Percentiles rank a stretch among this genome's conserved stretches.
Conservation (phyloP, 2,888 invertebrate species). For the Melieria crassipennis region DNA sequence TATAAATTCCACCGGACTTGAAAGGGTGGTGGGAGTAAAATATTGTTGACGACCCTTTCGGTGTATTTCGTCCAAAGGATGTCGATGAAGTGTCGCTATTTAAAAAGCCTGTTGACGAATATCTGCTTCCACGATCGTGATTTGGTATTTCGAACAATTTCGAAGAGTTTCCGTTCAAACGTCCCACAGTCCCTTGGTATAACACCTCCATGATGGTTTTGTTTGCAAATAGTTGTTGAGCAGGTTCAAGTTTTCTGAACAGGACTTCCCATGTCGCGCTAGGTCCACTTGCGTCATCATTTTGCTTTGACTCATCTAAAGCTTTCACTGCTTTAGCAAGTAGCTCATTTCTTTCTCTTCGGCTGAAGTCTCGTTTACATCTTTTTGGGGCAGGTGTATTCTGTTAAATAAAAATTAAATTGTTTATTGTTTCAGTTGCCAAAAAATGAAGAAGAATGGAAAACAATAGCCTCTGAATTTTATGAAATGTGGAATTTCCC, state of each 20-base stretch:
- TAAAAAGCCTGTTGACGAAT: too few relatives aligned
- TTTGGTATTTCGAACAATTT: too few relatives aligned
- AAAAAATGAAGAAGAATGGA: conserved; percentile 10
- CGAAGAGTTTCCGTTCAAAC: too few relatives aligned
- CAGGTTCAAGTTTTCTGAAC: conserved; percentile 13
- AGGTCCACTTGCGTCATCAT: not conserved
- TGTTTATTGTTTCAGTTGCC: conserved; percentile 6
- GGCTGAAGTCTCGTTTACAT: conserved; percentile 5
- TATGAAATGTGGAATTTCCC: conserved; percentile 15
- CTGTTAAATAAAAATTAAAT: conserved; percentile 8
- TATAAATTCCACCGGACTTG: too few relatives aligned
- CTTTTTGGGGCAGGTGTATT: conserved; percentile 8
- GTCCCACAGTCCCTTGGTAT: not conserved
- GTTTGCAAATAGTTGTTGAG: conserved; percentile 15
- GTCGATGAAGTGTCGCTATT: too few relatives aligned
- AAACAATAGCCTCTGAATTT: not conserved
- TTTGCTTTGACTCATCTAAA: conserved; percentile 11
- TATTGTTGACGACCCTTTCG: too few relatives aligned
- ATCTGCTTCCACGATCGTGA: too few relatives aligned
- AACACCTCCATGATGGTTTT: conserved; percentile 17
- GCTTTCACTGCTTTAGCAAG: conserved; percentile 18
- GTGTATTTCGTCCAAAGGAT: too few relatives aligned
- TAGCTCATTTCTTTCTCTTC: conserved; percentile 10
- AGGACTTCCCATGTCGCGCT: conserved; percentile 14
- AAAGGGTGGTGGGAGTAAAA: too few relatives aligned